These are phyloP conservation scores for Drosophila ohnishii DNA, from an alignment of 1,140 invertebrate species.

Conservation along the genomic window DNA sequence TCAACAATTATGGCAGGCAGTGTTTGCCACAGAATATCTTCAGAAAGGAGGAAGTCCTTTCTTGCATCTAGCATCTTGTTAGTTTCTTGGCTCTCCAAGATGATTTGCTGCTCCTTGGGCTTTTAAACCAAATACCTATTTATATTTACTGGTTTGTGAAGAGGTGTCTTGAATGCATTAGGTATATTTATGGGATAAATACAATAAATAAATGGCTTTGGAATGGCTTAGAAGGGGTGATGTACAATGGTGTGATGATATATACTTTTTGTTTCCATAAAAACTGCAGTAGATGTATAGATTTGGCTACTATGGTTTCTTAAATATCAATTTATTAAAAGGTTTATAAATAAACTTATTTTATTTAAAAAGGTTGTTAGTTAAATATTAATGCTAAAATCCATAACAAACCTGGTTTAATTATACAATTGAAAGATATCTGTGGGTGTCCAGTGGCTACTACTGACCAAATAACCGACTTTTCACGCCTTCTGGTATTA, in stretches of 20 bases:
- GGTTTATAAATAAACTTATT: background rate
- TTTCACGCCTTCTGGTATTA: conserved; percentile 67
- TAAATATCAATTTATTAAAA: background rate
- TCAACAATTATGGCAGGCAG: conserved; percentile 5
- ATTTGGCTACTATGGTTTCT: background rate
- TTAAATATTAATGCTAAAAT: background rate
- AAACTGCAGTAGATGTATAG: background rate
- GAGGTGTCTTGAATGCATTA: background rate
- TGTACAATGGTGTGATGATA: background rate
- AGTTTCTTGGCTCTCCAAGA: conserved; percentile 14
- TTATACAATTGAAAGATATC: conserved; percentile 16
- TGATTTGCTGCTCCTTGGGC: conserved; percentile 11
- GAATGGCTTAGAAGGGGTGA: background rate
- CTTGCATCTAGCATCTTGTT: conserved; percentile 1
- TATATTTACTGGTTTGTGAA: conserved; percentile 1
- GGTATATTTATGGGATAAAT: conserved; percentile 15
- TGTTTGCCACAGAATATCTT: conserved; percentile 3
- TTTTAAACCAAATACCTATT: conserved; percentile 4
- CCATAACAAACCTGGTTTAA: conserved; percentile 15
- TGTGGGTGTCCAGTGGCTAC: conserved; percentile 36
- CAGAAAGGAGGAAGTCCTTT: background rate
- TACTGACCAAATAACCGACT: conserved; percentile 76
- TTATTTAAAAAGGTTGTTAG: background rate
- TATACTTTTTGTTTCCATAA: background rate
- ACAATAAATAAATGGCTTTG: conserved; percentile 20